Evolutionary conservation across 2,888 invertebrate genomes (phyloP).

Genomic region (Linhomoeus sp.): DNA sequence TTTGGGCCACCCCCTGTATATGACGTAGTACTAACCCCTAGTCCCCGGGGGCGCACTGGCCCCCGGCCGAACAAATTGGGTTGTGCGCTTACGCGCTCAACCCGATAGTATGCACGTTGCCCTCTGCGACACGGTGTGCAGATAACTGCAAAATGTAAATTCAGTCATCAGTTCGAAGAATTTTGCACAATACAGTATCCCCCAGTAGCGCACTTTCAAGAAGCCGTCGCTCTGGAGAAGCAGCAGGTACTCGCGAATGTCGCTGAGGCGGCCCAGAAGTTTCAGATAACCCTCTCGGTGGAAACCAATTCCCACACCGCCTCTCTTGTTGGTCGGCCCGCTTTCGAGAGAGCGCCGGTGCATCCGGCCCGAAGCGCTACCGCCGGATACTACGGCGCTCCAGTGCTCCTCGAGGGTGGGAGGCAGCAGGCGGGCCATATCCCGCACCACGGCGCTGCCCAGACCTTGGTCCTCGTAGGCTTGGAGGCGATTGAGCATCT

Average conservation of each 20-base stretch:
- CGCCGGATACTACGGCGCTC: too few species aligned
- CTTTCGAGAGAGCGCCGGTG: conserved; percentile 39
- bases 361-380: not conserved
- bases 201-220: too few species aligned
- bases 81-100: too few species aligned
- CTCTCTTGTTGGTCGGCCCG: conserved; percentile 67
- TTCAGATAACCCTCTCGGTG: conserved; percentile 76
- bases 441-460: conserved; percentile 36
- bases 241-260: conserved; percentile 1
- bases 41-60: too few species aligned
- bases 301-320: conserved; percentile 77
- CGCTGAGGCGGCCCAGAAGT: conserved; percentile 15
- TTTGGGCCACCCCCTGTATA: too few species aligned
- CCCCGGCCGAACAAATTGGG: too few species aligned
- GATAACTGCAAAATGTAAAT: too few species aligned
- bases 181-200: too few species aligned
- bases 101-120: too few species aligned
- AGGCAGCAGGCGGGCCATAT: not conserved
- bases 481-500: conserved; percentile 50
- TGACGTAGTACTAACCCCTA: too few species aligned
- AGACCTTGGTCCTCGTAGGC: conserved; percentile 47
- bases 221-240: conserved; percentile 2
- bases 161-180: too few species aligned
- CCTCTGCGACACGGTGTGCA: too few species aligned
- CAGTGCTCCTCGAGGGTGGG: conserved; percentile 35